A percentile compares a stretch with the other conserved stretches of the same genome.
These are phyloP conservation scores for Paramormyrops kingsleyae DNA, from an alignment of 2,113 vertebrate genomes.

Conservation along the genomic window DNA sequence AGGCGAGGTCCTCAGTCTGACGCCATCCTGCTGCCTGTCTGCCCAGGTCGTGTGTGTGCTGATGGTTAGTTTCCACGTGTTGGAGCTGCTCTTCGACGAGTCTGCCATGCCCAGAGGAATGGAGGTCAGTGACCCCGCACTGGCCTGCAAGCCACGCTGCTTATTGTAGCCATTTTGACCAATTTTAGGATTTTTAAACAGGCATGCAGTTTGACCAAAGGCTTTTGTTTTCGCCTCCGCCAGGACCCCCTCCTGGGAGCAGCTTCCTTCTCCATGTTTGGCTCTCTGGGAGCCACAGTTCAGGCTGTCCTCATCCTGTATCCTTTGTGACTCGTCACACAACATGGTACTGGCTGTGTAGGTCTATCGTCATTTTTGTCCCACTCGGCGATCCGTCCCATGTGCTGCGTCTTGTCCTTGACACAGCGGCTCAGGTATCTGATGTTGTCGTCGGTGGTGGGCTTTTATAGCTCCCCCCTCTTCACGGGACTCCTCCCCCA, in stretches of 20 bases:
- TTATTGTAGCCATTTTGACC: not conserved
- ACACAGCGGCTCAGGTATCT: conserved; percentile 66
- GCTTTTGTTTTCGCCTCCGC: conserved; percentile 2
- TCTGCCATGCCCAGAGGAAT: conserved; percentile 87
- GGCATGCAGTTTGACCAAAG: not conserved
- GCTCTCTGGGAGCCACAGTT: conserved; percentile 83
- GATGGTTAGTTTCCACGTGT: conserved; percentile 84
- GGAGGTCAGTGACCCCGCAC: conserved; percentile 62
- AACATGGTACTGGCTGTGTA: not conserved
- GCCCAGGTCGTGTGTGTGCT: conserved; percentile 84
- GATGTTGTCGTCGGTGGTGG: conserved; percentile 88
- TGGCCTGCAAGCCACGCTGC: not conserved
- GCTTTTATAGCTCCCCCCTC: conserved; percentile 90
- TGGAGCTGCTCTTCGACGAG: conserved; percentile 91
- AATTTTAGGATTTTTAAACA: not conserved
- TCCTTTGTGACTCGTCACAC: conserved; percentile 61
- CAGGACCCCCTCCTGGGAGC: conserved; percentile 82
- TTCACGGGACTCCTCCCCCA: conserved; percentile 79
- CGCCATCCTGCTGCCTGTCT: not conserved
- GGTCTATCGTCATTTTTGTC: not conserved
- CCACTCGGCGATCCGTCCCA: not conserved
- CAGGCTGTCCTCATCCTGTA: conserved; percentile 96
- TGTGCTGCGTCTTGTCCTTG: conserved; percentile 37
- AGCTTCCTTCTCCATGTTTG: conserved; percentile 91
- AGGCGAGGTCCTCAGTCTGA: not conserved